These are phyloP conservation scores for Brachyptera risi DNA, from an alignment of 2,888 invertebrate species.

Conservation along the genomic window DNA sequence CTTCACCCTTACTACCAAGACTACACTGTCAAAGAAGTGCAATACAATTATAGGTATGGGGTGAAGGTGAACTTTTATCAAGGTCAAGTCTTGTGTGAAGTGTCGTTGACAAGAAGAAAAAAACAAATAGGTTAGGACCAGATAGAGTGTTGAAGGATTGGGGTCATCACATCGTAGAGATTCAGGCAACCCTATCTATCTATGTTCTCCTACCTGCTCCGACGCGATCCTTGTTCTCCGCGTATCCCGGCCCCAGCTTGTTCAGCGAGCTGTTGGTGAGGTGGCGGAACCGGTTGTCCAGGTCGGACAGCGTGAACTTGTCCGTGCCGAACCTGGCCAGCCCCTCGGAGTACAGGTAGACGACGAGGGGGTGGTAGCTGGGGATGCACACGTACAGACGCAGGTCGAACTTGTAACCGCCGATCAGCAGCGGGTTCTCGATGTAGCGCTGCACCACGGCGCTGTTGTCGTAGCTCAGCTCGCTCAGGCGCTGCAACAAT, in stretches of 20 bases:
- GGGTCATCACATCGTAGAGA: no score
- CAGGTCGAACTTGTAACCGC: slow-evolving; percentile 90
- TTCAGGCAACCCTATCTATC: no score
- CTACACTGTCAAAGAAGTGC: no score
- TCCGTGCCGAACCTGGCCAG: slow-evolving; percentile 77
- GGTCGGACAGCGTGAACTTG: slow-evolving; percentile 76
- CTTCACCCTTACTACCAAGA: no score
- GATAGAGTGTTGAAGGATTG: no score
- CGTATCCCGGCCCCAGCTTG: slow-evolving; percentile 78
- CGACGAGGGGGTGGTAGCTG: slow-evolving; percentile 77
- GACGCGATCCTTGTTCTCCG: slow-evolving; percentile 75
- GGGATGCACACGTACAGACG: slow-evolving; percentile 87
- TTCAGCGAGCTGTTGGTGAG: slow-evolving; percentile 89
- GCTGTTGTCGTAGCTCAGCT: slow-evolving; percentile 70
- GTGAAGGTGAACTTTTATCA: no score
- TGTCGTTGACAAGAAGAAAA: no score
- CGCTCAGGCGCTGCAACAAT: slow-evolving; percentile 63
- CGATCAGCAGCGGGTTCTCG: slow-evolving; percentile 71
- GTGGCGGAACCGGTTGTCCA: slow-evolving; percentile 81
- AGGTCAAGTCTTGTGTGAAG: no score
- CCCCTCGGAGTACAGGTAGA: slow-evolving; percentile 87
- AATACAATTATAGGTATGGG: no score
- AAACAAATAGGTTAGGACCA: no score
- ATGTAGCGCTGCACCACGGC: slow-evolving; percentile 80
- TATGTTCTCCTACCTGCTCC: slow-evolving; percentile 74